Base-by-base conservation (phyloP, 1,140 invertebrate genomes). In the Theocolax elegans region DNA sequence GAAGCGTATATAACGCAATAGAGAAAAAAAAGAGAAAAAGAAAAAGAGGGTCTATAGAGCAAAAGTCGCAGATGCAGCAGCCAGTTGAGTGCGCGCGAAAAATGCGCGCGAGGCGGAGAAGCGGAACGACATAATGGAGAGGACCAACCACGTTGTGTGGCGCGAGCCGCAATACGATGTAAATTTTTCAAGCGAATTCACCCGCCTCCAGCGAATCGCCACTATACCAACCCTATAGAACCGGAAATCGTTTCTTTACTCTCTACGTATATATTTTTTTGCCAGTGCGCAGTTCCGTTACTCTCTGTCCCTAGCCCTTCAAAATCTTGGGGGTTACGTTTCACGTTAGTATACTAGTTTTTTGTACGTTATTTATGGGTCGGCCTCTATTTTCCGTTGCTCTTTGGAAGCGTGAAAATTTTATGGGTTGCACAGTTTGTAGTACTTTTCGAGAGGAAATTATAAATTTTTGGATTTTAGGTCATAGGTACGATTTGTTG, bases 161-260 rank as follows among this genome's bases (percentile, higher is more conserved):
- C 13, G 25, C 63, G 63, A 65, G 63, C 23, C 40, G 64, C 64
- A 66, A 66, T 66, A 56, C 51, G 51, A 66, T 66, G 64, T 56
- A 66, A 66, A 66, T 66, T 66, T 66, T 66, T 66, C 40, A 56
- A 48, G 31, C 46, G 27, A 64, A 64, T 64, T 31, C 60, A 63
- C 44, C 23, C 31, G 46, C 21, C 60, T 25, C 64, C 51, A 66
- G 54, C 40, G 46, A 46, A 54, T 56, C 38, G 64, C 19, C 2
- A 15, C 15, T 3, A 58, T 40, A 23, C 54, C 25, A 40, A n/a
- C n/a, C 54, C 31, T 6, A 19, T 27, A 17, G 35, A 19, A 58
- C 40, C 42, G 65, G 42, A 67, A 67, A 67, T 67, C 65, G 65
- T 59, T 49, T 35, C 54, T 67, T 67, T 67, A 17, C 15, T 21